These are phyloP conservation scores for Scaptodrosophila lebanonensis DNA, from an alignment of 1,140 invertebrate genomes.

Conservation along the genomic window DNA sequence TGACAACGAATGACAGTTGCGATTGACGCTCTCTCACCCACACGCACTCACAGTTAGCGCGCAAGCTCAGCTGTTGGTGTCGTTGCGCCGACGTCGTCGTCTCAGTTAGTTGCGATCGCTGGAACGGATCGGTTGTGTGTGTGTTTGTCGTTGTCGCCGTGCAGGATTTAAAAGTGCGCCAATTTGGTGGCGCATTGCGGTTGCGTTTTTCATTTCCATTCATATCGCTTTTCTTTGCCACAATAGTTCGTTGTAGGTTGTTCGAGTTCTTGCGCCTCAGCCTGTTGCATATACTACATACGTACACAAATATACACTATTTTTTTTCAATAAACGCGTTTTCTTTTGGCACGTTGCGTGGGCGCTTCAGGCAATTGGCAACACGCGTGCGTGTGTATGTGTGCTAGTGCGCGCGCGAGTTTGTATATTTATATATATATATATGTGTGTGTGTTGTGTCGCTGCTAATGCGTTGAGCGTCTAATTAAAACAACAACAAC, in stretches of 20 bases:
- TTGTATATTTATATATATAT: constrained; percentile 64
- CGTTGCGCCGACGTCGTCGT: too few species aligned
- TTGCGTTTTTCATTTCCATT: too few species aligned
- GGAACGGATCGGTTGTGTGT: constrained; percentile 43
- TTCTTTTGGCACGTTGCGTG: constrained; percentile 61
- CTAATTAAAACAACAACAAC: constrained; percentile 65
- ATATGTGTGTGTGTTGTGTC: constrained; percentile 55
- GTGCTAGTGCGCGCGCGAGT: constrained; percentile 45
- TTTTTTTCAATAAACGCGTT: constrained; percentile 65
- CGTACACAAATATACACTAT: too few species aligned
- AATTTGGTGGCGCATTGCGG: constrained; percentile 13
- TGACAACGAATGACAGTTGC: too few species aligned
- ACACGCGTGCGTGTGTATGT: constrained; percentile 20
- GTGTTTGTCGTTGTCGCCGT: constrained; percentile 9
- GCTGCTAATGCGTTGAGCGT: too few species aligned
- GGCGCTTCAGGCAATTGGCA: constrained; percentile 39
- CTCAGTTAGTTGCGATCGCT: constrained; percentile 46
- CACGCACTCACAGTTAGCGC: too few species aligned
- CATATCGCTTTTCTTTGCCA: too few species aligned
- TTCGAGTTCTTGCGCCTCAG: too few species aligned
- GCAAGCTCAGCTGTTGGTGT: too few species aligned
- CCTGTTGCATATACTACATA: too few species aligned
- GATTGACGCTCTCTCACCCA: too few species aligned
- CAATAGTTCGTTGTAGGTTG: too few species aligned
- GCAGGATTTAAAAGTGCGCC: constrained; percentile 20